These are phyloP conservation scores for Agonopterix subpropinquella DNA, from an alignment of 2,888 invertebrate genomes.

Conservation along the genomic window DNA sequence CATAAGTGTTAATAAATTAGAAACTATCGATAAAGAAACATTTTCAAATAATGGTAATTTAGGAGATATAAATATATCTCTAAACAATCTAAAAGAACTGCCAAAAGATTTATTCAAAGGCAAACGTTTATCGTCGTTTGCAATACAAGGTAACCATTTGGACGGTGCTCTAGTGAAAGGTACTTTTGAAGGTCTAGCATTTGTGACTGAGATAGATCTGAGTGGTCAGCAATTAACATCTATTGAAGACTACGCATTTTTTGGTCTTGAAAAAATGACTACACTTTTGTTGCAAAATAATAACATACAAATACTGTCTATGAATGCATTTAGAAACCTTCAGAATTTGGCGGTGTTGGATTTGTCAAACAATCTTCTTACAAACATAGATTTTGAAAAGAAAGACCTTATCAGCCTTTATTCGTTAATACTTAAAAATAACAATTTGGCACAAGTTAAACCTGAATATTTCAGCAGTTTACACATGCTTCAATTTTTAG, in stretches of 20 bases:
- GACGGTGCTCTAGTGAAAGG: constrained; percentile 37
- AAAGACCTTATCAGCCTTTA: constrained; percentile 32
- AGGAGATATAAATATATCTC: constrained; percentile 30
- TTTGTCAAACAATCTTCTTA: constrained; percentile 43
- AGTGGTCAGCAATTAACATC: constrained; percentile 33
- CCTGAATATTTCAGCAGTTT: constrained; percentile 30
- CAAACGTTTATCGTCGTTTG: constrained; percentile 32
- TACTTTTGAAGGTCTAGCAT: constrained; percentile 39
- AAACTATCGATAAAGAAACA: constrained; percentile 21
- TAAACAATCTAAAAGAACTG: constrained; percentile 35
- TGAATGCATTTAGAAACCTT: constrained; percentile 34
- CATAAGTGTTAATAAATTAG: constrained; percentile 36
- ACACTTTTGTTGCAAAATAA: constrained; percentile 41
- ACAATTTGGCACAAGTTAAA: constrained; percentile 33
- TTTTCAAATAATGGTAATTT: constrained; percentile 25
- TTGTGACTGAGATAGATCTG: constrained; percentile 31
- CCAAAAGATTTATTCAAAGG: constrained; percentile 39
- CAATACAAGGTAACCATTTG: constrained; percentile 32
- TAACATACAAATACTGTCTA: constrained; percentile 26
- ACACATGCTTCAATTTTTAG: constrained; percentile 32
- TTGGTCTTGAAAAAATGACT: constrained; percentile 27
- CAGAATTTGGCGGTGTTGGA: constrained; percentile 30
- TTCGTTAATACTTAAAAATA: constrained; percentile 32
- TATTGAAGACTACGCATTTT: constrained; percentile 44
- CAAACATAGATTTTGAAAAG: constrained; percentile 35